phyloP scores from a whole-genome alignment of 2,888 invertebrate genomes.

The Ormyrus pomaceus region DNA sequence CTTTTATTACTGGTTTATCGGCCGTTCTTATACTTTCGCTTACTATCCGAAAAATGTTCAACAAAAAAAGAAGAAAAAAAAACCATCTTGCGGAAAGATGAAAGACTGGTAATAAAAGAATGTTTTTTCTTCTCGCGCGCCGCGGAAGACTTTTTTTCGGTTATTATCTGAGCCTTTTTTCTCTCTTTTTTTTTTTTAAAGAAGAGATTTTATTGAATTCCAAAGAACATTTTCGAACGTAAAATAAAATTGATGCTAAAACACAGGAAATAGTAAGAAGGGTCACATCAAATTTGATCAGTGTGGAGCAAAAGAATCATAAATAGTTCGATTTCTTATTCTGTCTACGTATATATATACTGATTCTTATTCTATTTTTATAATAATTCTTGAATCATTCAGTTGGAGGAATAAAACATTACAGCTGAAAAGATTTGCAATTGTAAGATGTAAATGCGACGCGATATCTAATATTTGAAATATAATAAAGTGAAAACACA shows the following conservation, averaged over 20 bases:
- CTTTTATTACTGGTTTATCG: constrained; percentile 47
- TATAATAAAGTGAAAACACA: no score
- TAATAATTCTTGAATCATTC: no score
- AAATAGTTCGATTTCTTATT: no score
- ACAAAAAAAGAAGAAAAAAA: background rate
- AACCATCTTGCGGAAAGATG: background rate
- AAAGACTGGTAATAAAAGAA: constrained; percentile 10
- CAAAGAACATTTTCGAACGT: background rate
- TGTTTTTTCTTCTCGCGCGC: background rate
- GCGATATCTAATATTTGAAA: constrained; percentile 4
- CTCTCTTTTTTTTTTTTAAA: background rate
- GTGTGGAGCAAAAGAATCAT: no score
- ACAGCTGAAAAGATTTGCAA: background rate
- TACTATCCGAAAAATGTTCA: constrained; percentile 7
- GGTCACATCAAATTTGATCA: no score
- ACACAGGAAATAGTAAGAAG: no score
- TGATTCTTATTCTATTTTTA: no score
- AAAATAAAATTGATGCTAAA: constrained; percentile 10
- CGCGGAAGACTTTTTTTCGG: no score
- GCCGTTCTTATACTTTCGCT: constrained; percentile 21
- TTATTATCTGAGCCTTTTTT: background rate
- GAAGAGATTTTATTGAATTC: background rate
- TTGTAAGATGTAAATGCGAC: background rate
- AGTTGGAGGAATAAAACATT: no score
- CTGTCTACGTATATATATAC: no score